These are phyloP conservation scores for Cichladusa arquata DNA, from an alignment of 2,113 vertebrate species.

Conservation along the genomic window DNA sequence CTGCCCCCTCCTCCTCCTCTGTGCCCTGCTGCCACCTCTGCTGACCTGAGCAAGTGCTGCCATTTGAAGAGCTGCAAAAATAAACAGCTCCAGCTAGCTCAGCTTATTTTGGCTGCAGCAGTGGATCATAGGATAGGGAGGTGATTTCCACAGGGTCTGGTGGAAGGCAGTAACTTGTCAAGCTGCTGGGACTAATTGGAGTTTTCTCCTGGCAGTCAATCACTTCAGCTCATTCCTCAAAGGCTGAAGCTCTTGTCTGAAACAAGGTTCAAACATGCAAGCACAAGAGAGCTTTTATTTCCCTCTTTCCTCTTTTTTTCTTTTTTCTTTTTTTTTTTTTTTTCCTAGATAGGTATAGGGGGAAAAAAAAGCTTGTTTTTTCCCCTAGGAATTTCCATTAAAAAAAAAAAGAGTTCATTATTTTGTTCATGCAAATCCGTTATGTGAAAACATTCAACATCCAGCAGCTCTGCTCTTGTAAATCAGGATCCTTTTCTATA, in stretches of 20 bases:
- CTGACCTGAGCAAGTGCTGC: not conserved
- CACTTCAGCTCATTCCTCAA: not conserved
- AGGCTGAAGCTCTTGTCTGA: not conserved
- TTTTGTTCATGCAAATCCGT: not conserved
- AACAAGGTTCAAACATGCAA: not conserved
- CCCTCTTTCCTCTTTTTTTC: accelerated
- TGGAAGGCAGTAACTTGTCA: not conserved
- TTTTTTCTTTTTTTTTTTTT: not conserved
- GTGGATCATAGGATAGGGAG: not conserved
- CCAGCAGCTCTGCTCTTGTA: not conserved
- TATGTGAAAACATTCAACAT: not conserved
- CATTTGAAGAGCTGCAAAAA: not conserved
- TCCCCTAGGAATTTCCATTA: not conserved
- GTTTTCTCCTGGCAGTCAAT: not conserved
- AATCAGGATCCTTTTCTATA: not conserved
- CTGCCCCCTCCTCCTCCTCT: not conserved
- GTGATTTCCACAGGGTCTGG: not conserved
- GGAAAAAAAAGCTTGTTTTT: not conserved
- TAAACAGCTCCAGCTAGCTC: not conserved
- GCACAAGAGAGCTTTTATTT: not conserved
- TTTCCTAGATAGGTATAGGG: too few species aligned
- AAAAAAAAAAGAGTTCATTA: not conserved
- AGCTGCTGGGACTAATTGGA: not conserved
- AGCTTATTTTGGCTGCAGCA: not conserved
- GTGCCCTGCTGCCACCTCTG: not conserved